Conservation (phyloP, 1,140 invertebrate species). For the Nasonia giraulti region DNA sequence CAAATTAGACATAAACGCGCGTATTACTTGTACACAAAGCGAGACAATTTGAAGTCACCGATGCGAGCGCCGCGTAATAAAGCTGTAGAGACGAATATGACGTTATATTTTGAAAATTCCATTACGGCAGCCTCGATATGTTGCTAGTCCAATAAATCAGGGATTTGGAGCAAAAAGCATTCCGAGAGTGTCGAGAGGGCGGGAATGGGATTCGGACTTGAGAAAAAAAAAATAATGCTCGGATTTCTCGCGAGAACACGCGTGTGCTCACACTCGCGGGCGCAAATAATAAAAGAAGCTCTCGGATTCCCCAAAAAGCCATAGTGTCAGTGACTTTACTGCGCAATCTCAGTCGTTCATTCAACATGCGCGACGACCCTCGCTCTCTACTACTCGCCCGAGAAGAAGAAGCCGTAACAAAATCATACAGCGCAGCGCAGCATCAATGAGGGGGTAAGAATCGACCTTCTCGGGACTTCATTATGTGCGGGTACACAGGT, state of each 20-base stretch:
- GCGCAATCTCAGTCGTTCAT: constrained; percentile 1
- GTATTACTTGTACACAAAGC: neutral
- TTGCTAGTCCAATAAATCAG: neutral
- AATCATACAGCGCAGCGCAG: neutral
- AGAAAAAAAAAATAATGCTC: neutral
- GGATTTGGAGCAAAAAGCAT: neutral
- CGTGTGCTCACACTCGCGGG: neutral
- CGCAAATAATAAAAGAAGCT: neutral
- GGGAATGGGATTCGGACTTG: neutral
- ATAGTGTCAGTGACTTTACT: neutral
- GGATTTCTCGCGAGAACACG: constrained; percentile 4
- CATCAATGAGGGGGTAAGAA: neutral
- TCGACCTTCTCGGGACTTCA: constrained; percentile 35
- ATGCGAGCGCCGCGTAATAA: neutral
- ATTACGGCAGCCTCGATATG: neutral
- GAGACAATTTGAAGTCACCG: constrained; percentile 18
- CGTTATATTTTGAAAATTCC: constrained; percentile 23
- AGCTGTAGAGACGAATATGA: neutral
- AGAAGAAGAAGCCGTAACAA: constrained; percentile 3
- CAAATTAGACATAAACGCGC: neutral
- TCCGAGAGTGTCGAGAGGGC: neutral
- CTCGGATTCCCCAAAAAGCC: neutral
- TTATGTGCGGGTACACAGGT: constrained; percentile 19
- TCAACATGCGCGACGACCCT: neutral
- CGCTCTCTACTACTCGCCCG: neutral